These are phyloP conservation scores for Resseliella maxima DNA, from an alignment of 2,888 invertebrate species.

Conservation along the genomic window DNA sequence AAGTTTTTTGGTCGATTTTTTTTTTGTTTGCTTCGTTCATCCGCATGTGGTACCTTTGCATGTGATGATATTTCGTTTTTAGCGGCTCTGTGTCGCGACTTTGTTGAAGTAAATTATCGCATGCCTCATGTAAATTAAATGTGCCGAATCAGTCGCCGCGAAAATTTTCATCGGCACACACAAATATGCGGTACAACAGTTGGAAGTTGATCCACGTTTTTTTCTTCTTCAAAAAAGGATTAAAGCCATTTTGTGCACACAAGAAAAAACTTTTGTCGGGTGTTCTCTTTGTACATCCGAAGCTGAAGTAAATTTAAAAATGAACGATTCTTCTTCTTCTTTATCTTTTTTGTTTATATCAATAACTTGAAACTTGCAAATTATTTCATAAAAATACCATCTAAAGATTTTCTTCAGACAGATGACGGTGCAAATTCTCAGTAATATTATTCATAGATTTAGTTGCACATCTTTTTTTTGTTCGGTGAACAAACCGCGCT, in stretches of 20 bases:
- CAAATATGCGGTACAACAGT: not conserved
- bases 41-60: slow-evolving; percentile 48
- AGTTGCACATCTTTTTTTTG: not conserved
- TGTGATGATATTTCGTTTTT: slow-evolving; percentile 43
- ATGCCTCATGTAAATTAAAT: slow-evolving; percentile 59
- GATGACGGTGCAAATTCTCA: slow-evolving; percentile 39
- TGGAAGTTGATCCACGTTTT: not conserved
- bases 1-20: not conserved
- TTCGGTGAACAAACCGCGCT: not conserved
- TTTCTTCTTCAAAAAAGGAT: not conserved
- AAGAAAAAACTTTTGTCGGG: slow-evolving; percentile 5
- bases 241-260: slow-evolving; percentile 26
- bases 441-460: slow-evolving; percentile 28
- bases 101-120: slow-evolving; percentile 58
- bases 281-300: slow-evolving; percentile 4
- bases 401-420: not conserved
- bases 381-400: not conserved
- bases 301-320: not conserved
- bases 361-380: not conserved
- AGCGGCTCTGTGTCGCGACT: slow-evolving; percentile 41
- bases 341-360: not conserved
- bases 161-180: not conserved
- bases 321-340: not conserved
- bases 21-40: not conserved
- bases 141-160: slow-evolving; percentile 57